Conservation (phyloP, 2,113 vertebrate species). For the Marcusenius ussheri region DNA sequence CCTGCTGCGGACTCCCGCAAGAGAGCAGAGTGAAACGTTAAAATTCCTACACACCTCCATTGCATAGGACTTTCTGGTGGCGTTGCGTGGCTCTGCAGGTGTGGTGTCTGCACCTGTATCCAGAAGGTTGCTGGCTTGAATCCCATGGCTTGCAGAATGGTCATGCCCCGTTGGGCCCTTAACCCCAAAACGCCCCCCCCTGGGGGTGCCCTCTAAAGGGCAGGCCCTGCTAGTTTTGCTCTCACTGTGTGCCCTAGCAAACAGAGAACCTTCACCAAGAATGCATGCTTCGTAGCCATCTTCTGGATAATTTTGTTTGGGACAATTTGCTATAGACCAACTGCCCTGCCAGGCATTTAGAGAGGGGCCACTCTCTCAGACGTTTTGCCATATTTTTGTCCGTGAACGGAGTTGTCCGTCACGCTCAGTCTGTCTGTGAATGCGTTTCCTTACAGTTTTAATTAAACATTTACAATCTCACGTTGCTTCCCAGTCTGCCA, state of each 20-base stretch:
- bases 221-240: background rate
- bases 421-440: background rate
- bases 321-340: background rate
- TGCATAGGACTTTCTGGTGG: background rate
- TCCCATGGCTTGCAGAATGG: background rate
- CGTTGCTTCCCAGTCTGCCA: background rate
- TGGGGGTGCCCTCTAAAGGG: background rate
- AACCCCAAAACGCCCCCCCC: background rate
- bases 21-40: background rate
- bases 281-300: background rate
- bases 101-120: background rate
- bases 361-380: background rate
- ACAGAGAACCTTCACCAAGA: background rate
- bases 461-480: background rate
- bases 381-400: background rate
- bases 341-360: background rate
- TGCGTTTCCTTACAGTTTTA: background rate
- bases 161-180: background rate
- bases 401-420: background rate
- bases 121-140: background rate
- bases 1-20: background rate
- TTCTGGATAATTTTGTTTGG: background rate
- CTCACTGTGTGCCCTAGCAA: background rate
- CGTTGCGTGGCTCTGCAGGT: background rate
- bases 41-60: background rate